These are phyloP conservation scores for Ophion costatus DNA, from an alignment of 2,888 invertebrate species.

Conservation along the genomic window DNA sequence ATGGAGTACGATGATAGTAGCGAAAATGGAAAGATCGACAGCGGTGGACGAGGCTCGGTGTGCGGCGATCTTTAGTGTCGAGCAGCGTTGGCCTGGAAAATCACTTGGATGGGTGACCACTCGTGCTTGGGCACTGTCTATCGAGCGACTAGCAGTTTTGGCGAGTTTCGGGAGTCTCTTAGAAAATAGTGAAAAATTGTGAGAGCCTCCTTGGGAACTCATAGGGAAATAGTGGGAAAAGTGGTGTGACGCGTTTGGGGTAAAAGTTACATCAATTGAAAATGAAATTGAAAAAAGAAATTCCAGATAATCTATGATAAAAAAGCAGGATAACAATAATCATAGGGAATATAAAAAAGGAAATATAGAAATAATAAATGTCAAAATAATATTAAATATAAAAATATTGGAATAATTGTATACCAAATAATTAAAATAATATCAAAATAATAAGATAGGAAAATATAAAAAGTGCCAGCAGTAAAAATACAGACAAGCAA, in stretches of 20 bases:
- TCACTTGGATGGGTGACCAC: not conserved
- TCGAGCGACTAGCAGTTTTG: too few species aligned
- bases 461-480: not conserved
- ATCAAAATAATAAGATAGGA: too few species aligned
- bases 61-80: too few species aligned
- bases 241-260: too few species aligned
- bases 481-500: not conserved
- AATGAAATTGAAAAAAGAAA: not conserved
- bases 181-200: not conserved
- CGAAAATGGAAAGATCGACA: not conserved
- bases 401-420: not conserved
- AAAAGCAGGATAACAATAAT: not conserved
- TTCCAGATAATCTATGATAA: too few species aligned
- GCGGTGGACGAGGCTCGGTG: not conserved
- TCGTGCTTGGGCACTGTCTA: not conserved
- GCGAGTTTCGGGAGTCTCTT: not conserved
- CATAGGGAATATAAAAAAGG: not conserved
- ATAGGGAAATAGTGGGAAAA: too few species aligned
- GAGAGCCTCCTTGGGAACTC: not conserved
- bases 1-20: not conserved
- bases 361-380: not conserved
- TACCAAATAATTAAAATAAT: too few species aligned
- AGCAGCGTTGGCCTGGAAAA: too few species aligned
- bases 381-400: too few species aligned
- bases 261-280: too few species aligned